A percentile compares a stretch with the other conserved stretches of the same genome.
These are phyloP conservation scores for Argynnis bischoffii DNA, from an alignment of 2,888 invertebrate genomes.

Conservation along the genomic window DNA sequence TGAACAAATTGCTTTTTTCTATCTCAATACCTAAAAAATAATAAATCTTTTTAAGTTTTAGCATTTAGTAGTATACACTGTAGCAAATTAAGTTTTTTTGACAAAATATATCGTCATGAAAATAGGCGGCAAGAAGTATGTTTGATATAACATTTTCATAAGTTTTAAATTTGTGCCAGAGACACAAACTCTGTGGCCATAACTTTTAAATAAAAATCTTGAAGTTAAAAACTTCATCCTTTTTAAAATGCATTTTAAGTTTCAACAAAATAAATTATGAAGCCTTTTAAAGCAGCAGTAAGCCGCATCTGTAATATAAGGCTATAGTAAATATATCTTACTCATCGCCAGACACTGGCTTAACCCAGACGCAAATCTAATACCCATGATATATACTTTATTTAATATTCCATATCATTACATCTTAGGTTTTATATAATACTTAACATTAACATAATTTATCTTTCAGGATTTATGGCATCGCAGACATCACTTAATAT, in stretches of 20 bases:
- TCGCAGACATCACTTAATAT: conserved; percentile 34
- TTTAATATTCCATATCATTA: conserved; percentile 36
- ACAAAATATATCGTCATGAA: too few relatives aligned
- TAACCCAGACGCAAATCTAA: conserved; percentile 31
- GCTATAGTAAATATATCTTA: conserved; percentile 29
- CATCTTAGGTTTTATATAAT: conserved; percentile 32
- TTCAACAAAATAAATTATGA: conserved; percentile 23
- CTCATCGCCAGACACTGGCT: conserved; percentile 34
- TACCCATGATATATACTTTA: conserved; percentile 32
- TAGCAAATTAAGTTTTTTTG: too few relatives aligned
- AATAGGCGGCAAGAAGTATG: not conserved
- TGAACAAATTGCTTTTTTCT: too few relatives aligned
- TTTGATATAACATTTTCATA: conserved; percentile 7
- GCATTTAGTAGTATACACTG: too few relatives aligned
- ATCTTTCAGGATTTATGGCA: conserved; percentile 35
- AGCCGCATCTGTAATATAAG: conserved; percentile 22
- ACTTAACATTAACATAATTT: too few relatives aligned
- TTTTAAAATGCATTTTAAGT: conserved; percentile 18
- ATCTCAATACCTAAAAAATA: too few relatives aligned
- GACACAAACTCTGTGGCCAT: conserved; percentile 14
- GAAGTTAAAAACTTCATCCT: conserved; percentile 17
- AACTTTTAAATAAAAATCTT: conserved; percentile 18
- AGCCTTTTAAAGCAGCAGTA: conserved; percentile 19
- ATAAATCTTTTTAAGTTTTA: too few relatives aligned
- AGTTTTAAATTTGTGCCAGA: conserved; percentile 1